phyloP scores from a whole-genome alignment of 2,113 vertebrate species.

The Lethenteron reissneri region DNA sequence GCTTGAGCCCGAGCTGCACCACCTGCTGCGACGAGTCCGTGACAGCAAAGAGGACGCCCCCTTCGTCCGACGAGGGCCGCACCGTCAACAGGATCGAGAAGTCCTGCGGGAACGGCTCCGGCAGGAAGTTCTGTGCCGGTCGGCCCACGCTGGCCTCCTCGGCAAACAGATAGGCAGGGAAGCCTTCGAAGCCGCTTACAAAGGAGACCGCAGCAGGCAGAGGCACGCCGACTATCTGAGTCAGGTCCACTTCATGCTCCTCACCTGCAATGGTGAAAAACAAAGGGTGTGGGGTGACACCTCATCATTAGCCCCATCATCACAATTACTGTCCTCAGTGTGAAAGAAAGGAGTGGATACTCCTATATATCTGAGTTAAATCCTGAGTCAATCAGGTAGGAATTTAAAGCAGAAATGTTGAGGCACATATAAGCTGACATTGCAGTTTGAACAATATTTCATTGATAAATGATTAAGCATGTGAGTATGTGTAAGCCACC shows the following conservation, averaged over 20 bases:
- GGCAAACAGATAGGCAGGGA: conserved; percentile 68
- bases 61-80: background rate
- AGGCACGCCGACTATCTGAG: conserved; percentile 70
- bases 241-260: conserved; percentile 31
- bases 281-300: too few relatives aligned
- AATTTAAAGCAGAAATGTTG: too few relatives aligned
- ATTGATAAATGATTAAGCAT: too few relatives aligned
- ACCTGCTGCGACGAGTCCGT: background rate
- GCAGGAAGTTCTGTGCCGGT: background rate
- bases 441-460: too few relatives aligned
- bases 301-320: too few relatives aligned
- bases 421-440: too few relatives aligned
- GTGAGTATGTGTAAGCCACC: too few relatives aligned
- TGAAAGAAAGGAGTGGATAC: too few relatives aligned
- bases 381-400: too few relatives aligned
- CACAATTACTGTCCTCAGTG: too few relatives aligned
- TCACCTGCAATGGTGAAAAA: too few relatives aligned
- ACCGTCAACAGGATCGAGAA: conserved; percentile 8
- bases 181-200: conserved; percentile 61
- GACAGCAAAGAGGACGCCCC: conserved; percentile 7
- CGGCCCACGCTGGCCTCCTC: conserved; percentile 17
- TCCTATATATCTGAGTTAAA: too few relatives aligned
- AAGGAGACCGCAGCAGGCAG: conserved; percentile 77
- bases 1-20: conserved; percentile 1
- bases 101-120: conserved; percentile 5